Evolutionary conservation across 2,888 invertebrate species (phyloP).

Genomic region (Caenorhabditis virilis): DNA sequence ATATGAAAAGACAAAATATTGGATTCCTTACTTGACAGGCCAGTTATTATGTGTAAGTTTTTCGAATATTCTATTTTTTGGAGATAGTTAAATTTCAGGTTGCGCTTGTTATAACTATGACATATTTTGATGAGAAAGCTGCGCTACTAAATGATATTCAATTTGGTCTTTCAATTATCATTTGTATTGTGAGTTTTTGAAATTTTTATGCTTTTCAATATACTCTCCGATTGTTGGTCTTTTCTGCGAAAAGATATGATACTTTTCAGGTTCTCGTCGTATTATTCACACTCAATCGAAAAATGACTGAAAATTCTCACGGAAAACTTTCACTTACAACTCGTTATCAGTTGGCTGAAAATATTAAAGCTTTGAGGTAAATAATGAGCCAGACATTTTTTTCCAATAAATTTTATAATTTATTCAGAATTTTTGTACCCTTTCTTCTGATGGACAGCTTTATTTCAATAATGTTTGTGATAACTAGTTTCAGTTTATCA

Average conservation of each 20-base stretch:
- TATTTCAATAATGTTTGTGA: conserved; percentile 26
- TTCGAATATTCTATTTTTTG: too few relatives aligned
- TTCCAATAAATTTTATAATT: neutral
- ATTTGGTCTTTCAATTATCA: conserved; percentile 15
- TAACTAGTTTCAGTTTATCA: conserved; percentile 20
- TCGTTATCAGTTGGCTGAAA: conserved; percentile 32
- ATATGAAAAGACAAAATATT: conserved; percentile 26
- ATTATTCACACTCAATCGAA: conserved; percentile 22
- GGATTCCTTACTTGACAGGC: conserved; percentile 17
- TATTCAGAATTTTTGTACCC: conserved; percentile 35
- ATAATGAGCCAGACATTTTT: neutral
- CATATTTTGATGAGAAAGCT: too few relatives aligned
- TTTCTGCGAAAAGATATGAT: too few relatives aligned
- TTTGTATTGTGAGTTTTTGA: conserved; percentile 8
- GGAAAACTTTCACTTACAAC: conserved; percentile 16
- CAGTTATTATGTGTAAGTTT: conserved; percentile 25
- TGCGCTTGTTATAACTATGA: too few relatives aligned
- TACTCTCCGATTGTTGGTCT: too few relatives aligned
- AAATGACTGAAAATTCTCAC: conserved; percentile 17
- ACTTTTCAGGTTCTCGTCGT: conserved; percentile 10
- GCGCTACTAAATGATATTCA: conserved; percentile 20
- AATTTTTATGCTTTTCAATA: neutral
- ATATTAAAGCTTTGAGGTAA: conserved; percentile 35
- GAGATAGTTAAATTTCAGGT: too few relatives aligned
- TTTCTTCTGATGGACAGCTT: conserved; percentile 29